Base-by-base conservation (phyloP, 2,113 vertebrate genomes). In the Callorhinus ursinus region DNA sequence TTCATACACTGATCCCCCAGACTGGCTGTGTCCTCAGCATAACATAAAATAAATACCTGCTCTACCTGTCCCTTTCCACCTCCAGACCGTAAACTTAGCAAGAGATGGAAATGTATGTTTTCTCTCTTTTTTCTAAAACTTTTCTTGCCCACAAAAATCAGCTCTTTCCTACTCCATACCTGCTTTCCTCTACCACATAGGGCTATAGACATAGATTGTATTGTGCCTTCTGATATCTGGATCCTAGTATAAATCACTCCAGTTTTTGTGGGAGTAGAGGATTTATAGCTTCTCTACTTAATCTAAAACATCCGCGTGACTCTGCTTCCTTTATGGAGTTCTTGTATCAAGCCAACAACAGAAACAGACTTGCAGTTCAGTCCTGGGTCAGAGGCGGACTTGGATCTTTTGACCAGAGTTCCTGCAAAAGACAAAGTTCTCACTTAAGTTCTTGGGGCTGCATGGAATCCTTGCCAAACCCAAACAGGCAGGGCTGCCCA, bases 91-190 rank as follows among this genome's bases (percentile, higher is more conserved):
- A 15, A 49, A 22, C n/a, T 57, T 72, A 82, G 12, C 1, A 0
- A n/a, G 59, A 87, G 33, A 71, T 33, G 19, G 55, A 61, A 59
- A 49, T 46, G 13, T 11, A 36, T 39, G 1, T 39, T 51, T 57
- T 69, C 16, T 91, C 14, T 72, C 22, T 81, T 81, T 81, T 39
- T 19, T n/a, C 74, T 83, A 21, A 95, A 94, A 86, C 31, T 80
- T 63, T 69, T 42, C 33, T n/a, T 39, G 74, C 79, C n/a, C 21
- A 12, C 18, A 55, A 85, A 51, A 39, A 55, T 67, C 71, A 42
- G 33, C 53, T 57, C 2, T 72, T 36, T 63, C 14, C 13, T 88
- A 13, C 16, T n/a, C 6, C 18, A 11, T 6, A 1, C 28, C 24
- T 67, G 26, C 74, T 72, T 33, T 63, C 33, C 72, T 65, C 79